Percentiles rank a stretch among this genome's conserved stretches.
Evolutionary conservation across 2,797 vertebrate species (phyloP).

Genomic region (Siniperca scherzeri): DNA sequence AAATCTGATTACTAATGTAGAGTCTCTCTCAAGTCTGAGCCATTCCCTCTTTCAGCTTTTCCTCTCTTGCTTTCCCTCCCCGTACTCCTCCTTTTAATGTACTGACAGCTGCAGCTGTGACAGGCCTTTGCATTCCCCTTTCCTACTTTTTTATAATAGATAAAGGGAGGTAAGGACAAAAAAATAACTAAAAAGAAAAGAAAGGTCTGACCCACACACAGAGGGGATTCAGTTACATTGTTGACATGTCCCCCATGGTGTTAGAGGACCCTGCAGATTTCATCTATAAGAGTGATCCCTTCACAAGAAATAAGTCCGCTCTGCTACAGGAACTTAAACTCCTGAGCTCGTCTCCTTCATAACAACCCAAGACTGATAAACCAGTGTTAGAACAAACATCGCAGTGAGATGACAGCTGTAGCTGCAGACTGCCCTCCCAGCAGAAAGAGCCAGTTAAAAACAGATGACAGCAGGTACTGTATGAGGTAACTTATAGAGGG

Average conservation of each 20-base stretch:
- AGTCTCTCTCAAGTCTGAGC: not conserved
- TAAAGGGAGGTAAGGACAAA: constrained; percentile 16
- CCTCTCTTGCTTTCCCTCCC: not conserved
- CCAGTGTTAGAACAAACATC: not conserved
- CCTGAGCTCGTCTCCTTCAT: constrained; percentile 16
- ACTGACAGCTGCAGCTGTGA: constrained; percentile 33
- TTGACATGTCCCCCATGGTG: constrained; percentile 18
- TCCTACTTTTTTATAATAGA: not conserved
- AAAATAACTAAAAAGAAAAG: not conserved
- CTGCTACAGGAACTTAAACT: constrained; percentile 11
- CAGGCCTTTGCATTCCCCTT: constrained; percentile 11
- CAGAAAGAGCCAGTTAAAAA: constrained; percentile 5
- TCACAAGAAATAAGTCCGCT: not conserved
- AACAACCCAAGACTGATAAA: constrained; percentile 19
- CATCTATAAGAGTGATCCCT: constrained; percentile 9
- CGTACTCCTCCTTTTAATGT: constrained; percentile 3
- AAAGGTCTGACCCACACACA: constrained; percentile 20
- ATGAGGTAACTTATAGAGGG: not conserved
- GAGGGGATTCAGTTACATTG: constrained; percentile 25
- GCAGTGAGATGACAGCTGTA: constrained; percentile 28
- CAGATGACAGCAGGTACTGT: constrained; percentile 11
- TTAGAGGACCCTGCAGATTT: constrained; percentile 25
- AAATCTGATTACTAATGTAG: constrained; percentile 14
- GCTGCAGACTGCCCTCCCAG: constrained; percentile 17
- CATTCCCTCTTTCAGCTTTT: not conserved